These are phyloP conservation scores for Pterobdella sp. DNA, from an alignment of 2,888 invertebrate species.

Conservation along the genomic window DNA sequence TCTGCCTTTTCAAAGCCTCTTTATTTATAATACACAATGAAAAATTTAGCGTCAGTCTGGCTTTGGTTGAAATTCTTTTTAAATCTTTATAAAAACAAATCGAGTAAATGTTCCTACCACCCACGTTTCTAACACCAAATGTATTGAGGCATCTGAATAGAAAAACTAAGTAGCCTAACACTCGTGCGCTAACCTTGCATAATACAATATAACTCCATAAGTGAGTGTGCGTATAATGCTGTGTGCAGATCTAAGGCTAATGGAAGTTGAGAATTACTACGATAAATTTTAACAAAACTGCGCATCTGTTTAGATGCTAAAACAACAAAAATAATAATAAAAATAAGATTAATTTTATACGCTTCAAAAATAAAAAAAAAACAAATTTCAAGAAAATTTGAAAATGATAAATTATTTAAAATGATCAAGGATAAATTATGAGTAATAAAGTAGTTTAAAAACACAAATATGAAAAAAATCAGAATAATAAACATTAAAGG, in stretches of 20 bases:
- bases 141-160: no score
- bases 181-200: constrained; percentile 13
- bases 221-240: background rate
- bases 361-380: background rate
- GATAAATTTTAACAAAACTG: background rate
- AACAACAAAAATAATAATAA: background rate
- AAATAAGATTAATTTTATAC: background rate
- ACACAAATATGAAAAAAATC: background rate
- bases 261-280: background rate
- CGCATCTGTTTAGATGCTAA: constrained; percentile 10
- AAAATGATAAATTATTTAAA: background rate
- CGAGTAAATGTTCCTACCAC: no score
- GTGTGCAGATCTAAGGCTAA: background rate
- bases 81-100: no score
- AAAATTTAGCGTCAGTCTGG: no score
- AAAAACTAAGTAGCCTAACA: no score
- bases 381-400: background rate
- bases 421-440: background rate
- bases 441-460: background rate
- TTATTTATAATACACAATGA: no score
- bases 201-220: background rate
- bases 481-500: background rate
- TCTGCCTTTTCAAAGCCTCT: no score
- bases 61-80: no score
- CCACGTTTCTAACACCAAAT: no score